Evolutionary conservation across 2,888 invertebrate species (phyloP), one percentile per base, ranked within the genome.

Genomic region (Cryptus armator): DNA sequence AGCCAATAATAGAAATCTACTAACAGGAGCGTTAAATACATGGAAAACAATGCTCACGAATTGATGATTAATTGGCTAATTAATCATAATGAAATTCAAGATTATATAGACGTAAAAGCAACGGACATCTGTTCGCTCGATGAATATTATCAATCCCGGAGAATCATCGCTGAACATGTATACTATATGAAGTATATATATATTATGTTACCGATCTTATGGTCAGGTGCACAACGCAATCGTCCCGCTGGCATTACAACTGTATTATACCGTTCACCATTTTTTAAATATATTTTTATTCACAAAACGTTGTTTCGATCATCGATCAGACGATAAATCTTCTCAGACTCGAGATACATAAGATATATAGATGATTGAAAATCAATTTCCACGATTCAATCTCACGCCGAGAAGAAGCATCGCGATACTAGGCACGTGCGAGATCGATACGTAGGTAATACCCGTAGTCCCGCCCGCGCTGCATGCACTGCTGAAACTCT

Each of bases 1-100:
- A 74, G 72, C 88, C 86, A 88, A 88, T 87, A 86, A 90, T 90
- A 90, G 89, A 87, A 32, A 87, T 86, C 82, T 51, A 5, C 84
- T 24, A 74, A n/a, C 75, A 16, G 48, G 62, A 32, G 16, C 37
- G 64, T 48, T 32, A 14, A 12, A 62, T 4, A 7, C 14, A 62
- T 19, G 74, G 29, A 87, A 85, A 86, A 24, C 90, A 87, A 90
- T 90, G 88, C 84, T 72, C 76, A 86, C 88, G 84, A 83, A 89
- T 87, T 89, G 79, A 81, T 75, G 81, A 24, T 12, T 37, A 37
- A 37, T 37, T 37, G 68, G 67, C 56, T 70, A 16, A 83, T 86
- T 89, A 84, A 87, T 87, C 76, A 77, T 84, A 64, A 85, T 81
- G 87, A 86, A 87, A 89, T 88, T 84, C 84, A 64, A 86, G 67